phyloP scores from a whole-genome alignment of 1,140 invertebrate species.

The Mycetomoellerius zeteki region DNA sequence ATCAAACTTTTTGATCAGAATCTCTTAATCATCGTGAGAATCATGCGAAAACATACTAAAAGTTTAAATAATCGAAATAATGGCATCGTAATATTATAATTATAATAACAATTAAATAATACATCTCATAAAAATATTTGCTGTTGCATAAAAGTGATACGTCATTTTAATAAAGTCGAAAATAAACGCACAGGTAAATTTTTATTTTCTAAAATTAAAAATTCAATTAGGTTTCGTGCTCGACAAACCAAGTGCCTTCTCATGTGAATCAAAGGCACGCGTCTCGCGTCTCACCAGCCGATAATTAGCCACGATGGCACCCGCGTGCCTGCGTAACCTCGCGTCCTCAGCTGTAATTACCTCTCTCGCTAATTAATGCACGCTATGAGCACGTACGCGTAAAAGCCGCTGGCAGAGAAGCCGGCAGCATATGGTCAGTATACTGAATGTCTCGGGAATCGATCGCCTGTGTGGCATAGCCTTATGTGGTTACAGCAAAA shows the following conservation, averaged over 20 bases:
- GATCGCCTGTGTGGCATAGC: neutral
- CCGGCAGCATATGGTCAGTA: constrained; percentile 17
- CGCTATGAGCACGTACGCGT: constrained; percentile 16
- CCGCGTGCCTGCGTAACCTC: constrained; percentile 39
- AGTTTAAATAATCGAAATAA: neutral
- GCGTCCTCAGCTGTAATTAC: constrained; percentile 37
- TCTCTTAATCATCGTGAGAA: neutral
- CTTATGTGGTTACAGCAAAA: neutral
- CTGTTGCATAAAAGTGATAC: neutral
- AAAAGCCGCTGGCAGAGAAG: constrained; percentile 21
- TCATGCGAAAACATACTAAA: neutral
- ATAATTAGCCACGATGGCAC: constrained; percentile 46
- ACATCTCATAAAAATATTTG: neutral
- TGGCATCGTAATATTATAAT: neutral
- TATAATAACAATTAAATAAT: neutral
- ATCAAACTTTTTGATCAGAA: neutral
- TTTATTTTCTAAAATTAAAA: neutral
- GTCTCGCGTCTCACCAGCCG: neutral
- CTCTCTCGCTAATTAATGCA: constrained; percentile 50
- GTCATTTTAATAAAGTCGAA: neutral
- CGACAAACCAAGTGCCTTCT: neutral
- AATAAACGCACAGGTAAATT: neutral
- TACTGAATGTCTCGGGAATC: constrained; percentile 27
- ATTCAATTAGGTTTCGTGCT: neutral
- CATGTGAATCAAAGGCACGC: constrained; percentile 25